Evolutionary conservation across 2,797 vertebrate species (phyloP), one percentile per base, ranked within the genome.

Genomic region (Rhinichthys osculus): DNA sequence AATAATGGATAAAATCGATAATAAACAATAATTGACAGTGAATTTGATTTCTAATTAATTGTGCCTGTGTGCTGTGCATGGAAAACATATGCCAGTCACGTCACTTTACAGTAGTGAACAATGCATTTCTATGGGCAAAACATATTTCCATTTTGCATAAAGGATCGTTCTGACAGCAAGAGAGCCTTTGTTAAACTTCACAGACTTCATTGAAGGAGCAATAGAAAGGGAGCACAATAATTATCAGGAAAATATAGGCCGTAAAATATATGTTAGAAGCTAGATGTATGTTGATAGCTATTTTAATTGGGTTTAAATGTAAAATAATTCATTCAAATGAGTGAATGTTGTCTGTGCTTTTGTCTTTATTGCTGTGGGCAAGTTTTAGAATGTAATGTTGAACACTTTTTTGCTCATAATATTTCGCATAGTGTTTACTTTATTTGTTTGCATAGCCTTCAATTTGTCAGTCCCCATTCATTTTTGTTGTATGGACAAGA

Each of bases 401-500:
- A 33, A 17, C 64, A 66, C 62, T 66, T 66, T 66, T 27, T 14
- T 52, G 27, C 14, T 66, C 14, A 16, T 17, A 33, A 4, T 66
- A 66, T 17, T 17, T 66, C 17, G 64, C 7, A 64, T 7, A 62
- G 11, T 30, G 0, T 66, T 66, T 7, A 66, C 64, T 66, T 33
- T 66, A 66, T 33, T 33, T 66, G 14, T 33, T 33, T 66, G 33
- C 62, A 66, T 7, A 64, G 27, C 27, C 14, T 64, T 30, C 6
- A 64, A 30, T 16, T 16, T 14, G 11, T 1, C n/a, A 27, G n/a
- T 62, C n/a, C 16, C 8, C 14, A 7, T 33, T 52, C 6, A 3
- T 9, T 52, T 33, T 74, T 74, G 72, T 52, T 76, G 72, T 52
- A 19, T 54, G 73, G 10, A 76, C 27, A 74, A 54, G 27, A 64